A percentile compares a stretch with the other conserved stretches of the same genome.
These are phyloP conservation scores for Euschistus heros DNA, from an alignment of 1,140 invertebrate genomes.

Conservation along the genomic window DNA sequence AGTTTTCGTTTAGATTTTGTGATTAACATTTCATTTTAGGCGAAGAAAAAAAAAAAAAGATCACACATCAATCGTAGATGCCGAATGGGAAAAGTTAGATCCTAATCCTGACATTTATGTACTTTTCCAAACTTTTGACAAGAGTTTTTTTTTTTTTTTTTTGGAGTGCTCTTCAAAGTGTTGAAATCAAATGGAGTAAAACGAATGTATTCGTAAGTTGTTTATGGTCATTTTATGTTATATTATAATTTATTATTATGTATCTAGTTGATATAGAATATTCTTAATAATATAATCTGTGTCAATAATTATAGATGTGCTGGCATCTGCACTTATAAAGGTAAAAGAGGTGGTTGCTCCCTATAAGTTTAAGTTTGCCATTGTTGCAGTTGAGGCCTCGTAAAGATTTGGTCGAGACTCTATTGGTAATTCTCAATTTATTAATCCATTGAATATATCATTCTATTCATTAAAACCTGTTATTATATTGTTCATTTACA, in stretches of 20 bases:
- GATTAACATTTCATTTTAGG: background rate
- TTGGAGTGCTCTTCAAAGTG: slow-evolving; percentile 56
- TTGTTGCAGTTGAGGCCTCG: slow-evolving; percentile 81
- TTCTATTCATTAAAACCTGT: slow-evolving; percentile 20
- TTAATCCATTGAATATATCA: background rate
- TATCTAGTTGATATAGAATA: background rate
- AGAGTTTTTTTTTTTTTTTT: slow-evolving; percentile 85
- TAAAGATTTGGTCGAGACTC: slow-evolving; percentile 87
- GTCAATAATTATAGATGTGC: slow-evolving; percentile 50
- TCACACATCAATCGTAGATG: slow-evolving; percentile 13
- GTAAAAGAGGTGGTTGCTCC: slow-evolving; percentile 58
- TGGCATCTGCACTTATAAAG: slow-evolving; percentile 70
- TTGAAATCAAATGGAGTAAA: slow-evolving; percentile 90
- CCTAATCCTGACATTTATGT: slow-evolving; percentile 84
- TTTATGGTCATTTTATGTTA: background rate
- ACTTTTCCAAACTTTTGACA: slow-evolving; percentile 79
- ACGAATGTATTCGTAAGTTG: slow-evolving; percentile 77
- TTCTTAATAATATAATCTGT: background rate
- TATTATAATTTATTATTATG: background rate
- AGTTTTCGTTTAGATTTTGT: too few species aligned
- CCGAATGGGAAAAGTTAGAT: slow-evolving; percentile 63
- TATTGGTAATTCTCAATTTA: slow-evolving; percentile 59
- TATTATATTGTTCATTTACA: slow-evolving; percentile 36
- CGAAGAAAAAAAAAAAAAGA: background rate
- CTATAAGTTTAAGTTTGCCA: slow-evolving; percentile 76